Evolutionary conservation across 2,113 vertebrate species (phyloP).

Genomic region (Crotalus horridus): DNA sequence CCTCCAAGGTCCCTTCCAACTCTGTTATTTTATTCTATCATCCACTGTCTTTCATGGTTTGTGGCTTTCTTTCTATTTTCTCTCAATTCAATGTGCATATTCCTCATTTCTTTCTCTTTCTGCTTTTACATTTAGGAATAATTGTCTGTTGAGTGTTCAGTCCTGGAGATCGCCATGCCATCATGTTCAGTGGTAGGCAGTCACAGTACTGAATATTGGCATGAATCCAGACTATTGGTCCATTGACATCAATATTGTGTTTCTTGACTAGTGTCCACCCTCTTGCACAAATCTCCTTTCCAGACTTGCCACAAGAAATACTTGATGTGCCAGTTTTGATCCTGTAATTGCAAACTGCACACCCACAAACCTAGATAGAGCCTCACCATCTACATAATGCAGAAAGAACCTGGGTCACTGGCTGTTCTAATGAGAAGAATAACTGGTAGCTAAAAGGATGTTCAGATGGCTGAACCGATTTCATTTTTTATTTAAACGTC

Average conservation of each 20-base stretch:
- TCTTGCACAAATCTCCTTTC: accelerated
- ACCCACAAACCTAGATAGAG: neutral
- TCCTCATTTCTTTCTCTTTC: neutral
- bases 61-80: neutral
- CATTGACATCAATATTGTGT: neutral
- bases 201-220: neutral
- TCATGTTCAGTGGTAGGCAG: neutral
- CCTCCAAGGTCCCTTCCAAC: no score
- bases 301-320: neutral
- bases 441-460: neutral
- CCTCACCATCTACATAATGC: neutral
- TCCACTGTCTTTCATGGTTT: neutral
- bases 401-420: neutral
- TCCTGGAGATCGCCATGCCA: neutral
- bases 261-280: neutral
- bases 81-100: neutral
- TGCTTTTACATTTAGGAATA: neutral
- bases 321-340: neutral
- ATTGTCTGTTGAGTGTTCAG: neutral
- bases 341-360: neutral
- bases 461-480: neutral
- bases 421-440: neutral
- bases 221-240: neutral
- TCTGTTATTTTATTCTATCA: neutral
- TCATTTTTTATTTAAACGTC: neutral